Conservation (phyloP, 1,140 invertebrate genomes). For the Lordiphosa collinella region DNA sequence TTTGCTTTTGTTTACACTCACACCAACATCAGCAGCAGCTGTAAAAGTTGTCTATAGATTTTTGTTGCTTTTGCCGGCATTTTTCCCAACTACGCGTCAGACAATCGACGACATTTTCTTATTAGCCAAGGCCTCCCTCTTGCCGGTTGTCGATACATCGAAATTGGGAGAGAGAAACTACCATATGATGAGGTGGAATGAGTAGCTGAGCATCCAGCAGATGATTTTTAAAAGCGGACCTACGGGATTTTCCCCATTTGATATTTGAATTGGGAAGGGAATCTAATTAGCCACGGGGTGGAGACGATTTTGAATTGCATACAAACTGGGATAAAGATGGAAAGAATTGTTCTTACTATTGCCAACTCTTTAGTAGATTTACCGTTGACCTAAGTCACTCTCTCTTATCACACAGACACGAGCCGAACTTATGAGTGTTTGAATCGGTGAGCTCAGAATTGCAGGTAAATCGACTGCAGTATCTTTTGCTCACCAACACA, state of each 20-base stretch:
- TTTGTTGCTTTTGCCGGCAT: conserved; percentile 59
- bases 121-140: conserved; percentile 46
- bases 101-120: conserved; percentile 58
- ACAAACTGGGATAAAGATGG: too few relatives aligned
- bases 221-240: neutral
- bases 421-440: too few relatives aligned
- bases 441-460: too few relatives aligned
- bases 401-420: too few relatives aligned
- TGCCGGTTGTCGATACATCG: conserved; percentile 30
- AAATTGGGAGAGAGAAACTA: neutral
- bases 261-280: neutral
- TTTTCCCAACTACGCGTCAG: conserved; percentile 34
- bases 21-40: conserved; percentile 8
- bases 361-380: too few relatives aligned
- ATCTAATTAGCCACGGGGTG: neutral
- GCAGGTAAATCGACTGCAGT: too few relatives aligned
- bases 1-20: conserved; percentile 50
- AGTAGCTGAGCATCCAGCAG: neutral
- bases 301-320: too few relatives aligned
- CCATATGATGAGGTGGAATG: conserved; percentile 11
- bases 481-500: too few relatives aligned
- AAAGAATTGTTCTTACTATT: too few relatives aligned
- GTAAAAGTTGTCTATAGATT: conserved; percentile 31
- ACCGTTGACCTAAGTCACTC: too few relatives aligned
- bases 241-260: conserved; percentile 18